Conservation (phyloP, 2,888 invertebrate genomes). For the Blomia tropicalis region DNA sequence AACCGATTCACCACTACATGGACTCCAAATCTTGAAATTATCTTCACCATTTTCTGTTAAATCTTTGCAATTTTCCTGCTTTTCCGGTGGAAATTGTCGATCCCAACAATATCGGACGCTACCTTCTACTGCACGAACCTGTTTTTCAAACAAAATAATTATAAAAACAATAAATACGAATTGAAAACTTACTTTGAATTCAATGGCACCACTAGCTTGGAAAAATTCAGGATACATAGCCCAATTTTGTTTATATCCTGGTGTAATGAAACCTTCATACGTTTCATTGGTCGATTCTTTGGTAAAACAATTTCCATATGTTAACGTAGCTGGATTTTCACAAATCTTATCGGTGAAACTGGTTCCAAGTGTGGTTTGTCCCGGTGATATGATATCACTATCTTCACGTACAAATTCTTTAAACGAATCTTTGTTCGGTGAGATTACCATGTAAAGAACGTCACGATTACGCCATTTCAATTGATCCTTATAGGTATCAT, state of each 20-base stretch:
- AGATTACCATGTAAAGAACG: background rate
- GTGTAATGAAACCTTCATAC: conserved; percentile 22
- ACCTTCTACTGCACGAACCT: conserved; percentile 26
- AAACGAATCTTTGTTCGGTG: conserved; percentile 11
- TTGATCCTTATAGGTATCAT: conserved; percentile 15
- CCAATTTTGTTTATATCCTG: conserved; percentile 27
- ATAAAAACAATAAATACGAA: background rate
- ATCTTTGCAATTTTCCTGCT: conserved; percentile 16
- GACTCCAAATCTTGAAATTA: background rate
- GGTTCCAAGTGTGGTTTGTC: background rate
- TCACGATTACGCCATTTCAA: conserved; percentile 16
- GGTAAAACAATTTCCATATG: conserved; percentile 24
- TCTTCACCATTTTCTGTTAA: conserved; percentile 9
- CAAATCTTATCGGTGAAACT: conserved; percentile 25
- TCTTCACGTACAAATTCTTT: conserved; percentile 9
- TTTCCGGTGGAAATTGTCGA: conserved; percentile 17
- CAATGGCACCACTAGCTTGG: conserved; percentile 25
- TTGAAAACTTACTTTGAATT: conserved; percentile 14
- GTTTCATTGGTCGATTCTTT: conserved; percentile 9
- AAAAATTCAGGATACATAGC: conserved; percentile 30
- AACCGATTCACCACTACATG: conserved; percentile 16
- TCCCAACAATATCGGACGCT: conserved; percentile 27
- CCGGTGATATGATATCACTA: background rate
- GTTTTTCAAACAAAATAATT: background rate
- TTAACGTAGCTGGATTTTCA: conserved; percentile 27